Evolutionary conservation across 2,888 invertebrate genomes (phyloP), one percentile per base, ranked within the genome.

Genomic region (Adelognathus sp.): DNA sequence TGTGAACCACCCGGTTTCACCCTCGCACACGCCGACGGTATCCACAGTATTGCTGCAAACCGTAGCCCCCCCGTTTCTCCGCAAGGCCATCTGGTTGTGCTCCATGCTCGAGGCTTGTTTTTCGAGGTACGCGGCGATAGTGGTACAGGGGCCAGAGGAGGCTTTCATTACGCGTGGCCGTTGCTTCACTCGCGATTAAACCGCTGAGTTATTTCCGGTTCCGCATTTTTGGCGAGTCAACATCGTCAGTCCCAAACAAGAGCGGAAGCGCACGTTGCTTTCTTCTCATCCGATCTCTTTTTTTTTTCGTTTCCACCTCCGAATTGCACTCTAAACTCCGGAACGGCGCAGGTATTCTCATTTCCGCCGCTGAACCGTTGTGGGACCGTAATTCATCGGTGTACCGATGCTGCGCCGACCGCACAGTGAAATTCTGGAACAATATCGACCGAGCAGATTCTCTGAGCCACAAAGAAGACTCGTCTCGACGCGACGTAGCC

Each of bases 91-190:
- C 63, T 50, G 60, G 61, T 31, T 50, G 72, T 64, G 75, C 36
- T 61, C 70, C 64, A 56, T 60, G 69, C 56, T 36, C 18, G 58
- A 29, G 41, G 80, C 80, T 80, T 84, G 87, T 89, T 90, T 89
- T 89, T 87, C 86, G 82, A 82, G 83, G 81, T 83, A 86, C 85
- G 46, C 50, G 64, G 21, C n/a, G 50, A 41, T 33, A 39, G 58
- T 50, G 61, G 44, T 56, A 50, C n/a, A n/a, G n/a, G n/a, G n/a
- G n/a, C n/a, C n/a, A n/a, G n/a, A n/a, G n/a, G 52, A 72, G 80
- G 83, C 86, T 89, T 90, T 90, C 88, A 90, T 90, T 90, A 90
- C 87, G 86, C 87, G 83, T 85, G 86, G n/a, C 86, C 84, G 80
- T 83, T 84, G 81, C 83, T 81, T 71, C 86, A 83, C 83, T 86